Percentiles rank a stretch among this genome's conserved stretches.
phyloP scores from a whole-genome alignment of 2,888 invertebrate genomes.

The Cheilosia soror region DNA sequence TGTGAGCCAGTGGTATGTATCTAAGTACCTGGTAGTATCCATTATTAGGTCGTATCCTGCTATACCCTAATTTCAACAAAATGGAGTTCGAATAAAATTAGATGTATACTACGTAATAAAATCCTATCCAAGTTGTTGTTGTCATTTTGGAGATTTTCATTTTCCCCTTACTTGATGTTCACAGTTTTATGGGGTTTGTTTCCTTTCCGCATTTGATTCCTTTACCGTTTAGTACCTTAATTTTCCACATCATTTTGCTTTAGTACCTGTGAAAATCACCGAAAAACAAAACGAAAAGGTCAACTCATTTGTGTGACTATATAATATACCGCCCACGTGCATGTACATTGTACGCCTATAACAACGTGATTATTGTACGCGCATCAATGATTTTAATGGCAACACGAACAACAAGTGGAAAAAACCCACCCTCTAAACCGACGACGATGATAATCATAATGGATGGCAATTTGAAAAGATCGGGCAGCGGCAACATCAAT shows the following conservation, averaged over 20 bases:
- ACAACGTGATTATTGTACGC: conserved; percentile 34
- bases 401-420: conserved; percentile 25
- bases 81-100: no score
- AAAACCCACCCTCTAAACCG: conserved; percentile 46
- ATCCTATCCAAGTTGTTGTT: no score
- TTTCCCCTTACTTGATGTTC: no score
- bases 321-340: background rate
- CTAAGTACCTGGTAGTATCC: no score
- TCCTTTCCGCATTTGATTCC: background rate
- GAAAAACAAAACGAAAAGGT: conserved; percentile 16
- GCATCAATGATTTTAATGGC: conserved; percentile 46
- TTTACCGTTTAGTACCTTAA: conserved; percentile 6
- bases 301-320: background rate
- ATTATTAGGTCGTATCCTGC: no score
- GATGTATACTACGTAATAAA: no score
- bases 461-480: conserved; percentile 57
- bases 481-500: conserved; percentile 55
- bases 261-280: conserved; percentile 32
- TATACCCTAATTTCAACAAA: no score
- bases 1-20: no score
- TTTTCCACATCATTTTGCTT: conserved; percentile 25
- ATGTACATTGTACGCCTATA: conserved; percentile 2
- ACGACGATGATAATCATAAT: conserved; percentile 34
- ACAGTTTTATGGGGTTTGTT: no score
- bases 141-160: no score